phyloP scores from a whole-genome alignment of 2,797 vertebrate genomes.

The Bradypodion ventrale region DNA sequence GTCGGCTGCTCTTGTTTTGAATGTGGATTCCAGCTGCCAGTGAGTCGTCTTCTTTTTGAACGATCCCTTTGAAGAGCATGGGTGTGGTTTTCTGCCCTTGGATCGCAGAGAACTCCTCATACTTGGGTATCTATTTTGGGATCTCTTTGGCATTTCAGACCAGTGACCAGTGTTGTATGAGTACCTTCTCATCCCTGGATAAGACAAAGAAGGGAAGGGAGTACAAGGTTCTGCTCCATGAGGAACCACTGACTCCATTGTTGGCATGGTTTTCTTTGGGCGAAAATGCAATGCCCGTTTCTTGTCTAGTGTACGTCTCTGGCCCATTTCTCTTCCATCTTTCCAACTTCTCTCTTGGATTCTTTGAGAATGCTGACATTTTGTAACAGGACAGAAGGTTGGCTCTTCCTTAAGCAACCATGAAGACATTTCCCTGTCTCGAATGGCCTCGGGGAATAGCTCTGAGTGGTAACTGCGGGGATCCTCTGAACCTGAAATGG shows the following conservation, averaged over 20 bases:
- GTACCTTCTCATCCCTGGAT: background rate
- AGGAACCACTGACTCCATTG: background rate
- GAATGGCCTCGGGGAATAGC: background rate
- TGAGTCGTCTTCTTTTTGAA: too few species aligned
- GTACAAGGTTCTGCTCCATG: too few species aligned
- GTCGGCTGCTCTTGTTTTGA: too few species aligned
- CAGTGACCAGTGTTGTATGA: too few species aligned
- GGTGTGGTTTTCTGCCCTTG: background rate
- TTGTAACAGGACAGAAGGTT: background rate
- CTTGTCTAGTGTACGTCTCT: too few species aligned
- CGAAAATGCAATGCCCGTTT: background rate
- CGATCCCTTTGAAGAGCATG: background rate
- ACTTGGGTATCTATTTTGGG: too few species aligned
- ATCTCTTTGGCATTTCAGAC: too few species aligned
- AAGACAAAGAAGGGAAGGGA: background rate
- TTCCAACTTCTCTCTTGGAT: too few species aligned
- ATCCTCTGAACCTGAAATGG: background rate
- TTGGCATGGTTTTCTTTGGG: background rate
- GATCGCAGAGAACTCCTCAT: too few species aligned
- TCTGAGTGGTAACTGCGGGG: background rate
- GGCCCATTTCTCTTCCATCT: background rate
- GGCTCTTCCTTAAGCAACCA: background rate
- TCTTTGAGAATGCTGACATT: background rate
- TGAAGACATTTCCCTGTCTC: background rate
- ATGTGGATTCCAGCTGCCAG: too few species aligned